Evolutionary conservation across 2,888 invertebrate species (phyloP).

Genomic region (Thecocarcelia acutangulata): DNA sequence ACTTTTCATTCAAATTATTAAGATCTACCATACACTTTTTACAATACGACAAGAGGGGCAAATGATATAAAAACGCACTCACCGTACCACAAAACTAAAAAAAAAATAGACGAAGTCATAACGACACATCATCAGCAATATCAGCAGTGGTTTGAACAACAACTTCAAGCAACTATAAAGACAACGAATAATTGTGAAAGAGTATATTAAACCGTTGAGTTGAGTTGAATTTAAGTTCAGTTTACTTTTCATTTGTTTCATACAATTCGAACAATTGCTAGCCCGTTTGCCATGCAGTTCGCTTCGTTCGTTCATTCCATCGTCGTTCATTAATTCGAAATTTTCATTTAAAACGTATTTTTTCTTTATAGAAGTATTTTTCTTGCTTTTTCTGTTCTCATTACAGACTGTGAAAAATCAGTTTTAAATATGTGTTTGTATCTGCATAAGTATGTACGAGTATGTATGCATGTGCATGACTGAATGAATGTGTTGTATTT

Average conservation of each 20-base stretch:
- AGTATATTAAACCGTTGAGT: slow-evolving; percentile 68
- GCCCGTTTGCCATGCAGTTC: slow-evolving; percentile 33
- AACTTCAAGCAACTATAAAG: slow-evolving; percentile 18
- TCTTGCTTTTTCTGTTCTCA: slow-evolving; percentile 67
- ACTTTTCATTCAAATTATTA: slow-evolving; percentile 63
- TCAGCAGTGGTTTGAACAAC: slow-evolving; percentile 60
- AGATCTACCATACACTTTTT: slow-evolving; percentile 11
- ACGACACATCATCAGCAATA: slow-evolving; percentile 57
- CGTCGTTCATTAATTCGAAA: slow-evolving; percentile 79
- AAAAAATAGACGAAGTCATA: slow-evolving; percentile 44
- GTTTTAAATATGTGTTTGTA: background rate
- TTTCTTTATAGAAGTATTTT: slow-evolving; percentile 66
- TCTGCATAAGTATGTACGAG: too few species aligned
- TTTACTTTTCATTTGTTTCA: slow-evolving; percentile 65
- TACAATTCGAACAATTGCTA: slow-evolving; percentile 44
- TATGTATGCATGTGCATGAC: too few species aligned
- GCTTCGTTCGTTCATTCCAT: slow-evolving; percentile 62
- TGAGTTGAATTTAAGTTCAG: slow-evolving; percentile 69
- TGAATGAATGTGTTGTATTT: too few species aligned
- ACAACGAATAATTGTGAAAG: slow-evolving; percentile 56
- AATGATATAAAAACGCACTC: slow-evolving; percentile 25
- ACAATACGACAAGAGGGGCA: slow-evolving; percentile 50
- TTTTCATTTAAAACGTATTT: slow-evolving; percentile 79
- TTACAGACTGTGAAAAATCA: slow-evolving; percentile 68
- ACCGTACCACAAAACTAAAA: slow-evolving; percentile 24